These are phyloP conservation scores for Alcedo atthis DNA, from an alignment of 2,797 vertebrate species.

Conservation along the genomic window DNA sequence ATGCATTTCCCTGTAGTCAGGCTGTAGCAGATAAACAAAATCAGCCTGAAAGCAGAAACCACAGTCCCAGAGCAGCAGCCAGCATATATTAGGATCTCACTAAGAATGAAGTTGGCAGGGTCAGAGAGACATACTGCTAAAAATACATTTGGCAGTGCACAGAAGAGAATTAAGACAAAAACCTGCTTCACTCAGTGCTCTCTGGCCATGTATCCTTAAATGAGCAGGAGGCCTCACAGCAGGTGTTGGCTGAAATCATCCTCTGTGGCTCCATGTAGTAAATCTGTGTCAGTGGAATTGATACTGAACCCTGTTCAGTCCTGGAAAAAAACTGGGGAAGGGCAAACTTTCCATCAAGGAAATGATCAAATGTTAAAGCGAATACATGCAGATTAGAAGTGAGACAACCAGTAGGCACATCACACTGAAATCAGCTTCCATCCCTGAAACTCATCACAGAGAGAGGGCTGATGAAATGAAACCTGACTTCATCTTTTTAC, in stretches of 20 bases:
- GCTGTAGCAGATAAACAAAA: not conserved
- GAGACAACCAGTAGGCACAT: not conserved
- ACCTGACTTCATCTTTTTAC: not conserved
- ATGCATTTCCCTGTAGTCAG: not conserved
- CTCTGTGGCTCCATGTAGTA: not conserved
- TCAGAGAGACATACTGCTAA: not conserved
- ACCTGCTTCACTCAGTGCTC: not conserved
- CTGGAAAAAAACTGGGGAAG: not conserved
- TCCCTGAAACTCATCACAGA: not conserved
- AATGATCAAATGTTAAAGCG: not conserved
- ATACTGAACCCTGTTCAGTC: not conserved
- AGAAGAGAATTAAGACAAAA: not conserved
- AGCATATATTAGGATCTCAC: not conserved
- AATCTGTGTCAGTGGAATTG: not conserved
- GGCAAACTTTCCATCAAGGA: not conserved
- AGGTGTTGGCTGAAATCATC: not conserved
- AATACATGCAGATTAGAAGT: not conserved
- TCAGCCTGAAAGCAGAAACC: not conserved
- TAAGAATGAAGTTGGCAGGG: not conserved
- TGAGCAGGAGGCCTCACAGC: not conserved
- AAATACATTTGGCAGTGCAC: slow-evolving; percentile 13
- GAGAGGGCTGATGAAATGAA: not conserved
- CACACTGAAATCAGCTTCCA: not conserved
- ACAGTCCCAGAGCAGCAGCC: not conserved
- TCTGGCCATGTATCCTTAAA: not conserved